These are phyloP conservation scores for Scalopus aquaticus DNA, from an alignment of 2,113 vertebrate species.

Conservation along the genomic window DNA sequence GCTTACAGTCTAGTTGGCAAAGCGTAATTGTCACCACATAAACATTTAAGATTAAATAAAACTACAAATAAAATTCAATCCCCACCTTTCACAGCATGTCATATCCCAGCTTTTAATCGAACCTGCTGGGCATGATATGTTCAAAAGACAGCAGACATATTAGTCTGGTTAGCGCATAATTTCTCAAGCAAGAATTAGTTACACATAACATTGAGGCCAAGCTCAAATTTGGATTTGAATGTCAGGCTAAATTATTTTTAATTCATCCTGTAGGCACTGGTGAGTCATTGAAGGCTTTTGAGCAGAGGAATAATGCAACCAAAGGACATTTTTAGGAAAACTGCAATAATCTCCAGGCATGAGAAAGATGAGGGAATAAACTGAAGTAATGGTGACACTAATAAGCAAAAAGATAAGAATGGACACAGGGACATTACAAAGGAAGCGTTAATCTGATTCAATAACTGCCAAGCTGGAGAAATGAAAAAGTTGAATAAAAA, in stretches of 20 bases:
- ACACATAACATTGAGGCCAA: conserved; percentile 33
- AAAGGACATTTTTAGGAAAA: conserved; percentile 48
- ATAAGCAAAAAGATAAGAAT: conserved; percentile 29
- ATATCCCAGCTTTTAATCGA: conserved; percentile 12
- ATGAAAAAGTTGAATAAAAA: conserved; percentile 15
- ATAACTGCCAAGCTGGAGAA: background rate
- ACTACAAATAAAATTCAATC: conserved; percentile 30
- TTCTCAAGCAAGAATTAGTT: conserved; percentile 5
- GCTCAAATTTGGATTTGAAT: conserved; percentile 36
- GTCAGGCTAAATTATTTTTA: conserved; percentile 50
- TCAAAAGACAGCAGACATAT: conserved; percentile 43
- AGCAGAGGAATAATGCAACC: conserved; percentile 34
- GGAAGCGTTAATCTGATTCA: conserved; percentile 26
- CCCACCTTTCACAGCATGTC: background rate
- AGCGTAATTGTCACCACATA: background rate
- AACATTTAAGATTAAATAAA: conserved; percentile 53
- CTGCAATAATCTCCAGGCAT: conserved; percentile 26
- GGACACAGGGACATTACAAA: background rate
- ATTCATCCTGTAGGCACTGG: background rate
- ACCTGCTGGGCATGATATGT: background rate
- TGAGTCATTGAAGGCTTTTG: conserved; percentile 35
- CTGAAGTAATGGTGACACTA: background rate
- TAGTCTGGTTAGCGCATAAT: background rate
- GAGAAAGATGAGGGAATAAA: background rate
- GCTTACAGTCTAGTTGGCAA: background rate